phyloP scores from a whole-genome alignment of 2,888 invertebrate genomes.

The Eupithecia vulgata region DNA sequence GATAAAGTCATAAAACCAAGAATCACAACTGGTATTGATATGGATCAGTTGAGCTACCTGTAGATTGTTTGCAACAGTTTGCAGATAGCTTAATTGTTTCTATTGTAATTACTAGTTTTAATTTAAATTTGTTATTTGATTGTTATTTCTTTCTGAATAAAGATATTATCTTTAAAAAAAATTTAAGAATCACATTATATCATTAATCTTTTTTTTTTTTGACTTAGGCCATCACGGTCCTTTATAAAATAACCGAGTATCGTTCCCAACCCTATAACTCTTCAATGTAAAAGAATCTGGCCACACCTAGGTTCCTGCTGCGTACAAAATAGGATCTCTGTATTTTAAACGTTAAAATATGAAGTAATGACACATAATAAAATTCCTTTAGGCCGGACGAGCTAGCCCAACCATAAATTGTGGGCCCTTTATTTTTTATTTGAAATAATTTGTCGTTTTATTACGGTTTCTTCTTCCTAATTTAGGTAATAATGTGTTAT shows the following conservation, averaged over 20 bases:
- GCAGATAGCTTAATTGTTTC: too few species aligned
- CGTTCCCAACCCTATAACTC: conserved; percentile 30
- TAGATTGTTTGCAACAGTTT: too few species aligned
- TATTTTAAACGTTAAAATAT: conserved; percentile 70
- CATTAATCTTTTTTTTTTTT: background rate
- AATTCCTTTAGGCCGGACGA: conserved; percentile 64
- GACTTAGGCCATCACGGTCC: background rate
- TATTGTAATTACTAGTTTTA: too few species aligned
- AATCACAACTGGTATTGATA: too few species aligned
- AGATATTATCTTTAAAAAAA: too few species aligned
- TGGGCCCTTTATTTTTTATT: conserved; percentile 51
- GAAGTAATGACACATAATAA: conserved; percentile 77
- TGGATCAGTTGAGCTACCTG: too few species aligned
- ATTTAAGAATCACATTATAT: background rate
- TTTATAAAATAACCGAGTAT: background rate
- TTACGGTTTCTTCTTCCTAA: conserved; percentile 46
- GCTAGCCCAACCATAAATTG: conserved; percentile 55
- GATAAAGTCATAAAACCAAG: background rate
- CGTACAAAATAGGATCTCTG: conserved; percentile 58
- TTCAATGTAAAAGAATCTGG: conserved; percentile 34
- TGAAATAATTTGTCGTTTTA: conserved; percentile 56
- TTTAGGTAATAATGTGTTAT: conserved; percentile 45
- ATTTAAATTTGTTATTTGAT: too few species aligned
- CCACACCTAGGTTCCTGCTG: conserved; percentile 61
- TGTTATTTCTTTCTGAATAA: too few species aligned